These are phyloP conservation scores for Torymus tubicola DNA, from an alignment of 2,888 invertebrate species.

Conservation along the genomic window DNA sequence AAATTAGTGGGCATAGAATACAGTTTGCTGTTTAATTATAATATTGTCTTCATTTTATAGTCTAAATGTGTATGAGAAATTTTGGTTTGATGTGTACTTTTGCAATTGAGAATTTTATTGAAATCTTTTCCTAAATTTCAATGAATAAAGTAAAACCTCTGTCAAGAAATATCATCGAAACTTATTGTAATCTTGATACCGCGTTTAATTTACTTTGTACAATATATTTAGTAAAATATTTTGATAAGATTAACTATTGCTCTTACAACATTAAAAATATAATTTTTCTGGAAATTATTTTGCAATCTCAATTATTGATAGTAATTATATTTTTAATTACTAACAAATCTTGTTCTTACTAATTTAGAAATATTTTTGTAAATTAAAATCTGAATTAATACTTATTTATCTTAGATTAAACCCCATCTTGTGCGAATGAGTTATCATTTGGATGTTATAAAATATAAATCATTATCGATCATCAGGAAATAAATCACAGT, in stretches of 20 bases:
- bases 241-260: neutral
- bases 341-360: too few relatives aligned
- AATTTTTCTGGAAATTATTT: neutral
- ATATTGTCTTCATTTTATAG: too few relatives aligned
- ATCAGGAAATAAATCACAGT: constrained; percentile 32
- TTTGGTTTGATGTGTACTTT: too few relatives aligned
- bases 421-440: neutral
- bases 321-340: neutral
- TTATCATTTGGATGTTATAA: neutral
- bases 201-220: constrained; percentile 47
- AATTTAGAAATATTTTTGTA: neutral
- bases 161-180: constrained; percentile 47
- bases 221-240: constrained; percentile 16
- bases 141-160: constrained; percentile 51
- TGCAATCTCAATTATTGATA: neutral
- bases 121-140: constrained; percentile 27
- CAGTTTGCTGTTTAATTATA: too few relatives aligned
- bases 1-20: too few relatives aligned
- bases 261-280: too few relatives aligned
- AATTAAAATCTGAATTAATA: neutral
- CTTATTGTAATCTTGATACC: constrained; percentile 55
- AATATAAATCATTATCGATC: constrained; percentile 17
- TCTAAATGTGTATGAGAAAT: too few relatives aligned
- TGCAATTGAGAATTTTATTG: neutral
- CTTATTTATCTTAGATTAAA: constrained; percentile 4